A percentile compares a stretch with the other conserved stretches of the same genome.
Evolutionary conservation across 2,113 vertebrate genomes (phyloP).

Genomic region (Periophthalmus modestus): DNA sequence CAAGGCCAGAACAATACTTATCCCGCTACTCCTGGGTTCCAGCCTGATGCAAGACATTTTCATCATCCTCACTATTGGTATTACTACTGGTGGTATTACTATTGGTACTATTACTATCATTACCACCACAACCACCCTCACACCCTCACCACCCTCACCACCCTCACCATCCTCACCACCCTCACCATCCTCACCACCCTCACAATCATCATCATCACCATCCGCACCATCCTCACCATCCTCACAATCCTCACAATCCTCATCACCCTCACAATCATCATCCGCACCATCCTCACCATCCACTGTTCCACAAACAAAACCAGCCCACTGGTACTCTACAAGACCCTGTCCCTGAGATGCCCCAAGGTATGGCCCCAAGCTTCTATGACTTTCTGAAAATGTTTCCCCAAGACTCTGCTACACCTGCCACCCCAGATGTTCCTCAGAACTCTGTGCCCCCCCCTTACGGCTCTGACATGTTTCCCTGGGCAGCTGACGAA

Average conservation of each 20-base stretch:
- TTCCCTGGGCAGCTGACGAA: not conserved
- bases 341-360: not conserved
- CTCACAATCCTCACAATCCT: too few relatives aligned
- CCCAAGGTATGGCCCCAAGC: not conserved
- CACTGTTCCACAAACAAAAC: too few relatives aligned
- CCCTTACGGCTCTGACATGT: not conserved
- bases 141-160: too few relatives aligned
- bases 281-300: too few relatives aligned
- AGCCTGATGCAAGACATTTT: not conserved
- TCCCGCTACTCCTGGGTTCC: not conserved
- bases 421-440: not conserved
- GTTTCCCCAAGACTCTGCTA: not conserved
- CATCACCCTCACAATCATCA: too few relatives aligned
- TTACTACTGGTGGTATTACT: not conserved
- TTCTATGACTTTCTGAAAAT: not conserved
- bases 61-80: not conserved
- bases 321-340: not conserved
- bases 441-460: not conserved
- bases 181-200: too few relatives aligned
- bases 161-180: too few relatives aligned
- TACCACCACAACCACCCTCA: too few relatives aligned
- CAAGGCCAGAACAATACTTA: not conserved
- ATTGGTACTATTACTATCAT: too few relatives aligned
- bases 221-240: too few relatives aligned
- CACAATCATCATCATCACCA: too few relatives aligned